Base-by-base conservation (phyloP, 2,797 vertebrate species). In the Gouania willdenowi region DNA sequence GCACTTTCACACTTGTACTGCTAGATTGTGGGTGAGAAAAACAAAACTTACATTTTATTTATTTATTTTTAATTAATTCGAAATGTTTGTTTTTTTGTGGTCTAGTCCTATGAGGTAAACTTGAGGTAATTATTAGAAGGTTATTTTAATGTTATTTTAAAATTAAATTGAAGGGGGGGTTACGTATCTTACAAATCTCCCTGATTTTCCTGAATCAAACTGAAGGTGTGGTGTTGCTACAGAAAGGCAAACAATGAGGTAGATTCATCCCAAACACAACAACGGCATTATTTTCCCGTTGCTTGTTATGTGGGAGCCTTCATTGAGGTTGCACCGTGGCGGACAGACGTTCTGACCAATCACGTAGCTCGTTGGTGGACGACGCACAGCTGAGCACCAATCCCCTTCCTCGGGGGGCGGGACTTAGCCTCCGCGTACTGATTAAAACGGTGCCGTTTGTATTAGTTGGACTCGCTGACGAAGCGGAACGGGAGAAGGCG, bases 401-500 rank as follows among this genome's bases (percentile, higher is more conserved):
- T 85, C 0, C 1, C 1, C 8, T 4, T 8, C 6, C 14, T 12
- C 8, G 3, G 43, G 8, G 26, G 88, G 86, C 66, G 81, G 82
- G 60, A 2, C 54, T 41, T 39, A 6, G 4, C 4, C 4, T 4
- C 32, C 9, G 55, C 57, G 46, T 50, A 67, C 49, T 56, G 66
- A 79, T 81, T 80, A 67, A 83, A 74, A 75, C 79, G 32, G 56
- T 63, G 58, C 71, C 44, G 79, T 76, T 71, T 61, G 66, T 72
- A 56, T 81, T 75, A 77, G 70, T 80, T 76, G 48, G 46, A 67
- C 33, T 47, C 77, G 58, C 57, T 5, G 49, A 40, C 38, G n/a
- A 52, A 66, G 64, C 54, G 25, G 54, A 29, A 59, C 20, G 9
- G 39, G 41, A 26, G 5, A 6, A 43, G 13, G 8, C 32, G 20